These are phyloP conservation scores for Drosophila mimica DNA, from an alignment of 2,888 invertebrate genomes.

Conservation along the genomic window DNA sequence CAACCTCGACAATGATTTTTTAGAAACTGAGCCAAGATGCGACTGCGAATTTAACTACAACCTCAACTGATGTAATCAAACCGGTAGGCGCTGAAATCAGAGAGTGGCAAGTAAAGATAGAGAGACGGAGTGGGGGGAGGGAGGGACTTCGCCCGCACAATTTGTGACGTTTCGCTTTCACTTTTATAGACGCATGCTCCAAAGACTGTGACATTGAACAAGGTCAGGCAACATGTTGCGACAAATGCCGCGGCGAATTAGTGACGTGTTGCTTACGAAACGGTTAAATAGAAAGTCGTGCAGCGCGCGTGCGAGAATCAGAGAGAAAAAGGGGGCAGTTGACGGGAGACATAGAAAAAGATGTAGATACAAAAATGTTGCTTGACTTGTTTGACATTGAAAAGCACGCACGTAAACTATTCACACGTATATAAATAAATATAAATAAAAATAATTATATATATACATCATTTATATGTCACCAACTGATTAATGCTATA, in stretches of 20 bases:
- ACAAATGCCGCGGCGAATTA: conserved; percentile 20
- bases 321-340: not conserved
- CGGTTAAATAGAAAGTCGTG: conserved; percentile 34
- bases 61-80: conserved; percentile 68
- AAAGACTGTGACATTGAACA: conserved; percentile 70
- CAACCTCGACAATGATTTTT: conserved; percentile 62
- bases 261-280: conserved; percentile 67
- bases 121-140: not conserved
- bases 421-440: not conserved
- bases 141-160: not conserved
- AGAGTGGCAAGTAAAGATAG: not conserved
- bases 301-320: conserved; percentile 33
- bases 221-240: conserved; percentile 75
- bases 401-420: conserved; percentile 38
- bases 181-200: conserved; percentile 61
- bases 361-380: conserved; percentile 42
- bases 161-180: conserved; percentile 72
- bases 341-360: conserved; percentile 38
- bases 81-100: conserved; percentile 38
- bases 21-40: conserved; percentile 59
- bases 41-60: conserved; percentile 20
- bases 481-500: conserved; percentile 12
- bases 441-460: not conserved
- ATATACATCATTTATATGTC: not conserved
- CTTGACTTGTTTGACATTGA: conserved; percentile 79